These are phyloP conservation scores for Apistogramma diplotaenia DNA, from an alignment of 2,113 vertebrate genomes.

Conservation along the genomic window DNA sequence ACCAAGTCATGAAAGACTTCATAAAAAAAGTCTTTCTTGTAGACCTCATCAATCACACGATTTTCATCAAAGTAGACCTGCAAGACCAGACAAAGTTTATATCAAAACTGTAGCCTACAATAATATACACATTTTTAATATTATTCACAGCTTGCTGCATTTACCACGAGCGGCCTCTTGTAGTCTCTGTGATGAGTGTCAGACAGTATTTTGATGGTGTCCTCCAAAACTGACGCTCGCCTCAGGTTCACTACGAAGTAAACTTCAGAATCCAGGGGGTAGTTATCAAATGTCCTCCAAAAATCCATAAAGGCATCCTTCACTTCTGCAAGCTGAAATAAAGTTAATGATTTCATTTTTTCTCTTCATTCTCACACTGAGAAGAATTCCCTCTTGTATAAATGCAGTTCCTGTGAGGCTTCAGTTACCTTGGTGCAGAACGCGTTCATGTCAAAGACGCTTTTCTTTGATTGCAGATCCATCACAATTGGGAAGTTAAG, in stretches of 20 bases:
- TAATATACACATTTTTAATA: not conserved
- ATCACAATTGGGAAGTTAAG: constrained; percentile 56
- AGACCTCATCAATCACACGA: fast-evolving
- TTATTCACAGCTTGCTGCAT: not conserved
- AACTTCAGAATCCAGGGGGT: fast-evolving
- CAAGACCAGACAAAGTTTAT: not conserved
- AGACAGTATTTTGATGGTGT: constrained; percentile 38
- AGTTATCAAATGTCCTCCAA: fast-evolving
- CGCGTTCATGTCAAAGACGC: constrained; percentile 3
- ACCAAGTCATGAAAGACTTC: constrained; percentile 70
- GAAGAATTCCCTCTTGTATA: too few species aligned
- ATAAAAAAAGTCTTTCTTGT: constrained; percentile 71
- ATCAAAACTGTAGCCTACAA: not conserved
- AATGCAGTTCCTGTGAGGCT: not conserved
- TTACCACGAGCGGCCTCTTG: constrained; percentile 47
- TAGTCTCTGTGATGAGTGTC: not conserved
- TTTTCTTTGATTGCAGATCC: constrained; percentile 54
- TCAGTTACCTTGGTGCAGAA: fast-evolving
- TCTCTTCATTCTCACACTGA: too few species aligned
- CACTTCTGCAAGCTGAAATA: not conserved
- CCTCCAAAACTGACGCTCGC: constrained; percentile 29
- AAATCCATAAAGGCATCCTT: fast-evolving
- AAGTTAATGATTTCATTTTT: too few species aligned
- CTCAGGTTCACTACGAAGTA: not conserved
- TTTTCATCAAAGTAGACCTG: constrained; percentile 66